phyloP scores from a whole-genome alignment of 2,888 invertebrate genomes.

The Cotesia congregata region DNA sequence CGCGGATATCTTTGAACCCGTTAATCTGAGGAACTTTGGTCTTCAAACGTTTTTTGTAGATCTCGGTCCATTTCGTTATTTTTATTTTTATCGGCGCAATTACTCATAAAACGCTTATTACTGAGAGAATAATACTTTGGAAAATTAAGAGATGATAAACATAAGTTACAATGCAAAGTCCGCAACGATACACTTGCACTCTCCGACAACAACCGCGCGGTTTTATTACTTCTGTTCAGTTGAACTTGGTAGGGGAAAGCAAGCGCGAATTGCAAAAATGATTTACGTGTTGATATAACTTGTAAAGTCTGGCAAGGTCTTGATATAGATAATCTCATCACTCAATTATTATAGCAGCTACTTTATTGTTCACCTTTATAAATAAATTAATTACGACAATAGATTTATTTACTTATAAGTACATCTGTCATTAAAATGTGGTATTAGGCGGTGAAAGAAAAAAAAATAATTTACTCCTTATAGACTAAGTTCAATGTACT shows the following conservation, averaged over 20 bases:
- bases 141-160: slow-evolving; percentile 8
- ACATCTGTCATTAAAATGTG: background rate
- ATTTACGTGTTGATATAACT: slow-evolving; percentile 30
- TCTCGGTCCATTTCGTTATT: slow-evolving; percentile 72
- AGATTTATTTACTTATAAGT: background rate
- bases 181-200: slow-evolving; percentile 42
- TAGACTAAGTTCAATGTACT: background rate
- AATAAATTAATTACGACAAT: background rate
- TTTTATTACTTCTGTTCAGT: slow-evolving; percentile 54
- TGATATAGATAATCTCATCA: slow-evolving; percentile 20
- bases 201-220: slow-evolving; percentile 45
- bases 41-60: too few relatives aligned
- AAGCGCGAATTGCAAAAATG: slow-evolving; percentile 28
- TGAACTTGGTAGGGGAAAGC: slow-evolving; percentile 49
- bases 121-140: slow-evolving; percentile 9
- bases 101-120: slow-evolving; percentile 19
- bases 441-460: background rate
- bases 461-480: background rate
- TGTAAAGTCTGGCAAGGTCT: slow-evolving; percentile 3
- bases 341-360: background rate
- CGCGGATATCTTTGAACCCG: too few relatives aligned
- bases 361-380: slow-evolving; percentile 21
- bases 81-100: slow-evolving; percentile 11
- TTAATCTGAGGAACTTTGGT: too few relatives aligned
- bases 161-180: slow-evolving; percentile 22